These are phyloP conservation scores for Drosophila fungiperda DNA, from an alignment of 2,888 invertebrate species.

Conservation along the genomic window DNA sequence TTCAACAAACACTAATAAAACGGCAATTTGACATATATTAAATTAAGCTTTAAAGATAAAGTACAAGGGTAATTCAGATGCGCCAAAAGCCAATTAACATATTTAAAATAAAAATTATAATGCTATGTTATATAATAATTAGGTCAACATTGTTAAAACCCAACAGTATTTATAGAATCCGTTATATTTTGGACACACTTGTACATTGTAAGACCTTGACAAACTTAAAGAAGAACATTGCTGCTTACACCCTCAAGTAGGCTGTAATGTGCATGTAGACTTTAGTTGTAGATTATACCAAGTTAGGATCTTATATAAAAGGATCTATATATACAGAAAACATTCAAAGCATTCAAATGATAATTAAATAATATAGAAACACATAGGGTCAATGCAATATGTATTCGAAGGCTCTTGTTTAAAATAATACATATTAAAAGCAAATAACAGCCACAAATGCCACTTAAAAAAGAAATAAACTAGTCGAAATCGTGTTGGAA, in stretches of 20 bases:
- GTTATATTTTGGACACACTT: too few relatives aligned
- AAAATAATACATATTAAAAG: background rate
- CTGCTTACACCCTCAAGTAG: background rate
- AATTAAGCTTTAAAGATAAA: background rate
- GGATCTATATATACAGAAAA: background rate
- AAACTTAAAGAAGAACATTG: background rate
- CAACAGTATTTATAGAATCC: background rate
- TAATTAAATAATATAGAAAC: background rate
- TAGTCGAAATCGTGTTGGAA: constrained; percentile 61
- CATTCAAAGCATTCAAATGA: background rate
- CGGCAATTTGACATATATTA: background rate
- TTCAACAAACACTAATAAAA: background rate
- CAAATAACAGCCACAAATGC: constrained; percentile 51
- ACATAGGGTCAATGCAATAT: background rate
- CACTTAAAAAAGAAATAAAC: constrained; percentile 53
- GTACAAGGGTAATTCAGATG: background rate
- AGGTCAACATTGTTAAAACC: background rate
- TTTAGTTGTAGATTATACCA: background rate
- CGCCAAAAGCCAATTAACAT: background rate
- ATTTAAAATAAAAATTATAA: background rate
- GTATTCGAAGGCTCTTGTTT: background rate
- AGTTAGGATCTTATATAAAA: background rate
- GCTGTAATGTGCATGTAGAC: background rate
- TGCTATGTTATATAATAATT: background rate
- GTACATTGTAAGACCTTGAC: background rate